These are phyloP conservation scores for Phenacoccus solenopsis DNA, from an alignment of 1,140 invertebrate species.

Conservation along the genomic window DNA sequence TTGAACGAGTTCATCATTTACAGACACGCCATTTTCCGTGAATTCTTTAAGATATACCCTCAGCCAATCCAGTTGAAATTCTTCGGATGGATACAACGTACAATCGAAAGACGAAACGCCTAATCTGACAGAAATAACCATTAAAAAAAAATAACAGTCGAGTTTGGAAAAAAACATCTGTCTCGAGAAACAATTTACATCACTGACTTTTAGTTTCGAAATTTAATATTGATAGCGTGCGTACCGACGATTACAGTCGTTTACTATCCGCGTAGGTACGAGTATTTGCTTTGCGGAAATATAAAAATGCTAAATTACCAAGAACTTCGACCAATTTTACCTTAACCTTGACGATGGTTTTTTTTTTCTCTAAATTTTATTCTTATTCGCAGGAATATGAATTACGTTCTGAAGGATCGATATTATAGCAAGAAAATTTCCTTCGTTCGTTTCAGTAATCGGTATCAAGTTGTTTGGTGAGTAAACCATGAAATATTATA, in stretches of 20 bases:
- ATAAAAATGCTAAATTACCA: neutral
- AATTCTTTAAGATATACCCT: slow-evolving; percentile 56
- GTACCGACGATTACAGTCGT: neutral
- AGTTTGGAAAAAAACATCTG: too few species aligned
- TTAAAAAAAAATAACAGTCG: too few species aligned
- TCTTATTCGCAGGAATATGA: too few species aligned
- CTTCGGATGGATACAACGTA: slow-evolving; percentile 60
- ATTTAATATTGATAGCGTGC: neutral
- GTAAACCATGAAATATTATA: too few species aligned
- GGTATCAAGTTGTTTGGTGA: too few species aligned
- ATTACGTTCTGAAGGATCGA: too few species aligned
- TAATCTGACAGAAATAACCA: slow-evolving; percentile 29
- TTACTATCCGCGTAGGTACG: neutral
- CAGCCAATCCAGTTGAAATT: slow-evolving; percentile 74
- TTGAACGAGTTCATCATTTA: slow-evolving; percentile 17
- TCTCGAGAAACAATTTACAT: too few species aligned
- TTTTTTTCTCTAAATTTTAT: too few species aligned
- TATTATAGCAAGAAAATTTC: too few species aligned
- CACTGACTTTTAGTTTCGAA: too few species aligned
- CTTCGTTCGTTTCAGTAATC: too few species aligned
- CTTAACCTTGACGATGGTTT: neutral
- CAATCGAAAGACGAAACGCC: slow-evolving; percentile 63
- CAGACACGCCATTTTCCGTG: slow-evolving; percentile 32
- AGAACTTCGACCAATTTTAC: neutral
- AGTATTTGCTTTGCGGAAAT: neutral